Conservation (phyloP, 2,797 vertebrate species). For the Sebastes reedi region DNA sequence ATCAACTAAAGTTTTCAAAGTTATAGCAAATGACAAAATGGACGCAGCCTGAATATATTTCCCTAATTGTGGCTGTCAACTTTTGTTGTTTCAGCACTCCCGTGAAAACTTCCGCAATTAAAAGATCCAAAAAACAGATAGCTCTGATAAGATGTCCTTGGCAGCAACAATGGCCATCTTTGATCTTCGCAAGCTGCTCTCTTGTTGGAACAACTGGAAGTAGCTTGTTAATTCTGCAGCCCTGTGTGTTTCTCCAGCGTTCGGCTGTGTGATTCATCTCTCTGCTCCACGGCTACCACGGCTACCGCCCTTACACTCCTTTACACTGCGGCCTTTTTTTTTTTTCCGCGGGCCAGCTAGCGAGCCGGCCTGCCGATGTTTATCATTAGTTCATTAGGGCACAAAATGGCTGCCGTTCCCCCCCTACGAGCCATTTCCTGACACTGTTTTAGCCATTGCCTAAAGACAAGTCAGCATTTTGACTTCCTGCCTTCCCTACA, state of each 20-base stretch:
- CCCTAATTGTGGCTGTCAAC: slow-evolving; percentile 51
- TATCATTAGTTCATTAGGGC: slow-evolving; percentile 66
- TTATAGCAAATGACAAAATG: slow-evolving; percentile 50
- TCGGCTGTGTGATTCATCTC: slow-evolving; percentile 61
- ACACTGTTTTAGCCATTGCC: slow-evolving; percentile 5
- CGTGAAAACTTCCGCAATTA: slow-evolving; percentile 74
- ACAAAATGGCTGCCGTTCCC: slow-evolving; percentile 62
- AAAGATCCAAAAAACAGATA: slow-evolving; percentile 74
- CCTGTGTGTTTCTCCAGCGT: slow-evolving; percentile 36
- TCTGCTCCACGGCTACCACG: slow-evolving; percentile 26
- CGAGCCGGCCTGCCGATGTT: slow-evolving; percentile 34
- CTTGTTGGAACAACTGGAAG: slow-evolving; percentile 70
- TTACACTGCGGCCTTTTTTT: slow-evolving; percentile 20
- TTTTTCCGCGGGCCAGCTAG: slow-evolving; percentile 3
- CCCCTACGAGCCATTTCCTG: slow-evolving; percentile 40
- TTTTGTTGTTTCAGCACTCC: slow-evolving; percentile 76
- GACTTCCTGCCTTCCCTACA: not conserved
- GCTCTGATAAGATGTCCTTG: slow-evolving; percentile 81
- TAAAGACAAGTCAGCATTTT: not conserved
- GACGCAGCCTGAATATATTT: slow-evolving; percentile 33
- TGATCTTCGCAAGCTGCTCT: slow-evolving; percentile 68
- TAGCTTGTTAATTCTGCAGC: slow-evolving; percentile 74
- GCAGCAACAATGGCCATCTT: slow-evolving; percentile 77
- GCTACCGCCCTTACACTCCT: slow-evolving; percentile 22
- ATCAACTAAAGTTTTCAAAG: slow-evolving; percentile 47